phyloP scores from a whole-genome alignment of 2,113 vertebrate species.

The Pao palembangensis region DNA sequence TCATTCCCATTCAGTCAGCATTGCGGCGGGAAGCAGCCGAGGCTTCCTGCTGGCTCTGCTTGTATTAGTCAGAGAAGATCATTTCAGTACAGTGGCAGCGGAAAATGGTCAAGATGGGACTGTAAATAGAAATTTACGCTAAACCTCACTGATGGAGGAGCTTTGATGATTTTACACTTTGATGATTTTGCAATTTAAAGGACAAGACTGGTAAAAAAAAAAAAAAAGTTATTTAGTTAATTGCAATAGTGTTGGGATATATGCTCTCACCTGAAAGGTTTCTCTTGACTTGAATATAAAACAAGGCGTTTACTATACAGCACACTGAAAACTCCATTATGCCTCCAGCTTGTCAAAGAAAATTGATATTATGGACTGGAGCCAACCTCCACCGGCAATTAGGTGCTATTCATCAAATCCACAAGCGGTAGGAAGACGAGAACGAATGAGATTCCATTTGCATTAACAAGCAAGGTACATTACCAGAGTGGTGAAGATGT shows the following conservation, averaged over 20 bases:
- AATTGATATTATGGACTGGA: conserved; percentile 68
- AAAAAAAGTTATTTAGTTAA: background rate
- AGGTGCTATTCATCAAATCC: conserved; percentile 71
- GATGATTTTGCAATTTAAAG: background rate
- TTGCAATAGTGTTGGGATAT: conserved; percentile 14
- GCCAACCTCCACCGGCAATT: conserved; percentile 71
- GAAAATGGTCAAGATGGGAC: conserved; percentile 8
- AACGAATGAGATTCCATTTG: conserved; percentile 66
- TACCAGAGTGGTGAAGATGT: conserved; percentile 99
- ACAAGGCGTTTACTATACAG: conserved; percentile 52
- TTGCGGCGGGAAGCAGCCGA: conserved; percentile 20
- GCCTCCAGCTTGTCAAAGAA: conserved; percentile 64
- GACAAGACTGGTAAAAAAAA: background rate
- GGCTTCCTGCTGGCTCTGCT: conserved; percentile 27
- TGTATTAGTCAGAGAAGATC: conserved; percentile 31
- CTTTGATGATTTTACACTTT: background rate
- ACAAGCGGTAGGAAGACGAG: conserved; percentile 45
- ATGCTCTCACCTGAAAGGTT: conserved; percentile 48
- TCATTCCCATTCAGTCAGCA: conserved; percentile 43
- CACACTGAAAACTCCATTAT: conserved; percentile 62
- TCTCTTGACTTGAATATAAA: conserved; percentile 51
- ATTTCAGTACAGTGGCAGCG: conserved; percentile 14
- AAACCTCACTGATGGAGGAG: background rate
- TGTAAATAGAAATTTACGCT: background rate
- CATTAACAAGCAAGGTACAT: conserved; percentile 73